These are phyloP conservation scores for Saguinus midas DNA, from an alignment of 2,113 vertebrate genomes.

Conservation along the genomic window DNA sequence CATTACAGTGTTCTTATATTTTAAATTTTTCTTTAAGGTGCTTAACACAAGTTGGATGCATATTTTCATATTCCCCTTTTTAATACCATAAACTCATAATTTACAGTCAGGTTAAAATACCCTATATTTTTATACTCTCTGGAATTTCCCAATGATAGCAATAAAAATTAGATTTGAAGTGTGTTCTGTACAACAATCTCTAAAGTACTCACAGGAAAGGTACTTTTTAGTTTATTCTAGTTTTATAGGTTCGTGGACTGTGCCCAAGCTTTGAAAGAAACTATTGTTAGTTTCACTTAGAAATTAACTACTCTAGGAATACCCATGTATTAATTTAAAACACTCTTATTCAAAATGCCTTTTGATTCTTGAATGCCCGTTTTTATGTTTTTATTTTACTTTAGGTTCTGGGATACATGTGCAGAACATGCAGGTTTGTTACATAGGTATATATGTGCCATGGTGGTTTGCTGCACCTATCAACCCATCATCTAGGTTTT, in stretches of 20 bases:
- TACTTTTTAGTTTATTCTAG: constrained; percentile 58
- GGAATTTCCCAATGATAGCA: constrained; percentile 62
- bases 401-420: too few species aligned
- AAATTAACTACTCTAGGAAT: constrained; percentile 41
- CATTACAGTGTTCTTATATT: not conserved
- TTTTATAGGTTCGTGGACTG: constrained; percentile 5
- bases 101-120: constrained; percentile 20
- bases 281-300: constrained; percentile 30
- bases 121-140: constrained; percentile 5
- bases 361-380: not conserved
- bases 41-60: not conserved
- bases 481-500: too few species aligned
- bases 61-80: not conserved
- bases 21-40: not conserved
- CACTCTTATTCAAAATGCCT: not conserved
- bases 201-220: constrained; percentile 48
- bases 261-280: constrained; percentile 34
- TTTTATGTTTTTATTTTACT: too few species aligned
- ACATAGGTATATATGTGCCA: too few species aligned
- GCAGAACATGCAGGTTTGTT: too few species aligned
- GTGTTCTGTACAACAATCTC: constrained; percentile 40
- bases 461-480: too few species aligned
- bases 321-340: not conserved
- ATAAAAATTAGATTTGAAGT: constrained; percentile 51
- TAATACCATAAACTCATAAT: constrained; percentile 4